Base-by-base conservation (phyloP, 2,888 invertebrate species). In the Volucella bombylans region DNA sequence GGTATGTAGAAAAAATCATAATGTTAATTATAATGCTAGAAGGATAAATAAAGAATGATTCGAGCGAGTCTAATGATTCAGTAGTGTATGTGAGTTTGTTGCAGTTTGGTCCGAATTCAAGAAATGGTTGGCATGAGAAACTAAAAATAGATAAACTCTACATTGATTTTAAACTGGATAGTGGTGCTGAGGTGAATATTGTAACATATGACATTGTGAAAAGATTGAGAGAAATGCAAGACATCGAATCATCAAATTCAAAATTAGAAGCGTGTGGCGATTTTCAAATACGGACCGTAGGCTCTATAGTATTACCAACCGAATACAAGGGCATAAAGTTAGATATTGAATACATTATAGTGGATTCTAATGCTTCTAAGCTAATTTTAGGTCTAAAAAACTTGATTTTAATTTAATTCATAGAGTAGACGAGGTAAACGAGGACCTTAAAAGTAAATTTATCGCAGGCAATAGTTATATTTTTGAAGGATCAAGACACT, bases 211-310 rank as follows among this genome's bases (percentile, higher is more conserved):
- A 76, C 15, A 57, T 76, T 12, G 50, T 68, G 1, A 23, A 57
- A 45, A 68, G 50, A 18, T 67, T 67, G 15, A 57, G 14, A 4
- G 49, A 57, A 52, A 11, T 67, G 2, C 12, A 8, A 9, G 11
- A 50, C 23, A 67, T 59, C 9, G 45, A 68, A 52, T 50, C 52
- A 6, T 41, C 23, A 43, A 15, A 1, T 61, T 41, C 49, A 8
- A 77, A 52, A 9, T 41, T 68, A 61, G 61, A 77, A n/a, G 68
- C 76, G 14, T 68, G 61, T 68, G 68, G 61, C n/a, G 61, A 59
- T n/a, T 68, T 77, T 62, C 43, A 52, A 77, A 55, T 62, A 12
- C 54, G 23, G n/a, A 57, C 59, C 2, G 41, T 71, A 31, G 71
- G 71, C 10, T 59, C 41, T 45, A 41, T 39, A 12, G 41, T 49